Conservation (phyloP, 2,888 invertebrate genomes). For the Adelognathus sp. region DNA sequence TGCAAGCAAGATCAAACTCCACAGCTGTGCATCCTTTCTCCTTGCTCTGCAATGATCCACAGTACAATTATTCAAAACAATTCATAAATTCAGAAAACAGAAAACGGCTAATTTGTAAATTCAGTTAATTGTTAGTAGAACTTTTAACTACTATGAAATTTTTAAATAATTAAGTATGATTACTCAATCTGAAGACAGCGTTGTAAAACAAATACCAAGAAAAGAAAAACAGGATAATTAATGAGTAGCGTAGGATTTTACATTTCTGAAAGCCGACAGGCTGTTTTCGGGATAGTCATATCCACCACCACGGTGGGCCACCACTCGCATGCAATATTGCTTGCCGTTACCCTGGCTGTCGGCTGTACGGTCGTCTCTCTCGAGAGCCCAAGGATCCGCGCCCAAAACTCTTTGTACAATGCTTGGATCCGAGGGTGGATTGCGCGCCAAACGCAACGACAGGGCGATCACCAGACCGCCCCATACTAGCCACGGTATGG, state of each 20-base stretch:
- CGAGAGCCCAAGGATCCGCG: constrained; percentile 68
- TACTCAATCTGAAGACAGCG: not conserved
- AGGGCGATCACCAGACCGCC: constrained; percentile 67
- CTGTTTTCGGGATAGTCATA: constrained; percentile 92
- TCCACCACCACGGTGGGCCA: constrained; percentile 90
- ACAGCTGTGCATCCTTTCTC: constrained; percentile 88
- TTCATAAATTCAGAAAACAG: not conserved
- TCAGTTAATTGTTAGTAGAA: constrained; percentile 36
- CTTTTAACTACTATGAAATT: not conserved
- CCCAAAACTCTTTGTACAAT: constrained; percentile 75
- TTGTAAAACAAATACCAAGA: not conserved
- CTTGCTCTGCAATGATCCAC: constrained; percentile 84
- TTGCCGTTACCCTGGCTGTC: constrained; percentile 68
- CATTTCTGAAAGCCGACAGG: constrained; percentile 83
- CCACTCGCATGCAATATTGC: constrained; percentile 82
- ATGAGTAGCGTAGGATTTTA: constrained; percentile 52
- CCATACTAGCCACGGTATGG: constrained; percentile 76
- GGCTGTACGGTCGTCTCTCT: constrained; percentile 60
- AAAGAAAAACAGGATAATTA: constrained; percentile 29
- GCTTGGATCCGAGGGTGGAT: constrained; percentile 70
- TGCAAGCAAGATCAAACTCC: constrained; percentile 90
- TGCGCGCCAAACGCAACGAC: constrained; percentile 66
- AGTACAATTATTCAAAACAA: not conserved
- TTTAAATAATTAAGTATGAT: not conserved
- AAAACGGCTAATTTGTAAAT: not conserved